Evolutionary conservation across 2,797 vertebrate genomes (phyloP).

Genomic region (Echiichthys vipera): DNA sequence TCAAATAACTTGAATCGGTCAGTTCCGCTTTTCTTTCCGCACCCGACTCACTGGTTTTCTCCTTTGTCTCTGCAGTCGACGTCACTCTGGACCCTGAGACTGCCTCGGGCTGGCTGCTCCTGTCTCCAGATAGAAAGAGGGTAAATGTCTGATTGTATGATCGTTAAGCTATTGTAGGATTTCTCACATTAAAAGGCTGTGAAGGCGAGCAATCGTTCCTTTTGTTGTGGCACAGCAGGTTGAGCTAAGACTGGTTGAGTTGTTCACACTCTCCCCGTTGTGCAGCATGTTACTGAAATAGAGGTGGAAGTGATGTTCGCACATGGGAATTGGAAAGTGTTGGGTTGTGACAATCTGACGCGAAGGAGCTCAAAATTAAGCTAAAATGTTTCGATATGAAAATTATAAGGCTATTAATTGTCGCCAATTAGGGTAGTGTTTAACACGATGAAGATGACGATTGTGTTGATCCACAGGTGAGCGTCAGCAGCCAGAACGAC

Average conservation of each 20-base stretch:
- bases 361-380: background rate
- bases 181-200: background rate
- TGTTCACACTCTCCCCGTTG: background rate
- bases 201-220: background rate
- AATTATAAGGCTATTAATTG: background rate
- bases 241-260: background rate
- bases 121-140: constrained; percentile 66
- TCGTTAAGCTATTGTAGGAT: too few relatives aligned
- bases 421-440: background rate
- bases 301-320: background rate
- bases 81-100: constrained; percentile 68
- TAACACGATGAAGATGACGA: background rate
- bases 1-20: background rate
- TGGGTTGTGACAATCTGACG: background rate
- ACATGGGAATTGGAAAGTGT: background rate
- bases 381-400: background rate
- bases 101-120: constrained; percentile 61
- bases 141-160: background rate
- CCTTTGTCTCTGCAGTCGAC: constrained; percentile 38
- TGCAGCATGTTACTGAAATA: background rate
- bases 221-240: background rate
- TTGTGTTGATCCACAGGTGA: constrained; percentile 68
- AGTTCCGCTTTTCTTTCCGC: fast-evolving
- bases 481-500: constrained; percentile 50
- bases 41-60: background rate